Evolutionary conservation across 2,888 invertebrate genomes (phyloP), one percentile per base, ranked within the genome.

Genomic region (Acholoe squamosa): DNA sequence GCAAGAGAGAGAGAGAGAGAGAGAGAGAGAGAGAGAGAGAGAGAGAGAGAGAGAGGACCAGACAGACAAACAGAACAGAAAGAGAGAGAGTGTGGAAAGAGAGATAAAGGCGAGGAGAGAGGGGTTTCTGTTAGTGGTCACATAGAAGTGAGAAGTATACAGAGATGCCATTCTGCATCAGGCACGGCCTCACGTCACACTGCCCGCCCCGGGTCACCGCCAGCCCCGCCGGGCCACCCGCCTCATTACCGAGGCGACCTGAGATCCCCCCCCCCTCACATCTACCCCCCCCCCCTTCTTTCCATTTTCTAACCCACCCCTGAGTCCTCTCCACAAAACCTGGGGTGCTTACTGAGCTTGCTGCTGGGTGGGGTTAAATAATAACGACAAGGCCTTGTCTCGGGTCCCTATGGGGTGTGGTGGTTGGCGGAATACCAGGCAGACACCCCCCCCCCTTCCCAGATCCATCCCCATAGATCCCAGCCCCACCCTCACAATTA

Each of bases 401-500:
- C 61, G n/a, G 61, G 61, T 61, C 19, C 61, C 14, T 14, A 16
- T n/a, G 76, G 76, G 76, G 76, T 76, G 76, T 14, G 31, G 76
- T 7, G 61, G 61, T n/a, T 7, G 61, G 61, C 61, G 61, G 61
- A 61, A 61, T 61, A 7, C 31, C 16, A 31, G 76, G 16, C 25
- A 25, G 76, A 3, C 28, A 1, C 3, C 28, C 76, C 76, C 76
- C 76, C 31, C 76, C 25, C 76, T n/a, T 31, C 28, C 76, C 76
- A 34, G 7, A 77, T 43, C 33, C 31, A 1, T 1, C n/a, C 77
- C 19, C 31, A 77, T n/a, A 25, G 52, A 51, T 22, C 84, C 28
- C 43, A 34, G 43, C 51, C 51, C 51, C 84, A 10, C 52, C 22
- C 84, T 43, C 51, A 25, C 51, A 84, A 84, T 84, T 84, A 84